Conservation (phyloP, 2,888 invertebrate genomes). For the Xestia c-nigrum region DNA sequence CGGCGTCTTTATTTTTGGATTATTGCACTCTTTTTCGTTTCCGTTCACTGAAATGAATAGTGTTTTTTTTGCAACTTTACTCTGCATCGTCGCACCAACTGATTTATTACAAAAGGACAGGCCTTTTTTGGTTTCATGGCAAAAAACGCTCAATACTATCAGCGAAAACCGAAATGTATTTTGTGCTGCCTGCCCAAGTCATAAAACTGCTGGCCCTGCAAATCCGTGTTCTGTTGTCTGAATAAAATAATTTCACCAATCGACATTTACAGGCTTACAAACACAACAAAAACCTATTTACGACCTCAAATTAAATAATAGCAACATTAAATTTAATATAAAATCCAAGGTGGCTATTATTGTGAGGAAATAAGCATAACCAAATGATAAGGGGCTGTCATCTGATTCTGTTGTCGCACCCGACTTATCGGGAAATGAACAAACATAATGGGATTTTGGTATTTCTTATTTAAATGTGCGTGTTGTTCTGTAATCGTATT, state of each 20-base stretch:
- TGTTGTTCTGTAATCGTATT: constrained; percentile 31
- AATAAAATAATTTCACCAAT: constrained; percentile 3
- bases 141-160: neutral
- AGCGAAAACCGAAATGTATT: neutral
- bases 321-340: constrained; percentile 24
- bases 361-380: constrained; percentile 48
- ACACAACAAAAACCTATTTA: constrained; percentile 6
- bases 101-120: too few relatives aligned
- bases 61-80: too few relatives aligned
- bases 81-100: too few relatives aligned
- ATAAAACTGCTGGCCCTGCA: neutral
- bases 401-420: constrained; percentile 53
- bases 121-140: neutral
- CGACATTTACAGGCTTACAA: neutral
- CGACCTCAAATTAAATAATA: constrained; percentile 8
- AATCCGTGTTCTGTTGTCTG: neutral
- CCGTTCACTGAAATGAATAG: too few relatives aligned
- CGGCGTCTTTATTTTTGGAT: too few relatives aligned
- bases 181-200: neutral
- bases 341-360: constrained; percentile 32
- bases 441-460: constrained; percentile 52
- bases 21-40: too few relatives aligned
- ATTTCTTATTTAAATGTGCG: constrained; percentile 29
- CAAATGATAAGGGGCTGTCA: constrained; percentile 55
- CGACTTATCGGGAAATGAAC: constrained; percentile 64